Evolutionary conservation across 2,888 invertebrate species (phyloP).

Genomic region (Pantelozetes paolii): DNA sequence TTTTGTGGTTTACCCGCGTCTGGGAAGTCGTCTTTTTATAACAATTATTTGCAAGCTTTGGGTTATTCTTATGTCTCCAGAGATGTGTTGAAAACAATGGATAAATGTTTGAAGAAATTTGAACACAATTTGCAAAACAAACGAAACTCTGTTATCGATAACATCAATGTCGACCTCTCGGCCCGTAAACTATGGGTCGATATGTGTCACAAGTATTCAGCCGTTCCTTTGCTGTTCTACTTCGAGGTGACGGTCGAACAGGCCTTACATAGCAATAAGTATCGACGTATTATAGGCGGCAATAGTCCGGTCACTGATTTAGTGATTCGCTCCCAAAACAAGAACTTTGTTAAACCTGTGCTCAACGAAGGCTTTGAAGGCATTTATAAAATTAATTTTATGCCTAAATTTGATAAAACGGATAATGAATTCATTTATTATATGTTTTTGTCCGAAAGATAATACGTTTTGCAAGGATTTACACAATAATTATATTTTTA

Average conservation of each 20-base stretch:
- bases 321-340: conserved; percentile 36
- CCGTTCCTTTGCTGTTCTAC: conserved; percentile 31
- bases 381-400: conserved; percentile 39
- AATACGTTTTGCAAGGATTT: background rate
- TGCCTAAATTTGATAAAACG: conserved; percentile 23
- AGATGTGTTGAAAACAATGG: conserved; percentile 39
- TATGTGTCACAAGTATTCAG: background rate
- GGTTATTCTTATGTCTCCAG: conserved; percentile 30
- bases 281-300: conserved; percentile 23
- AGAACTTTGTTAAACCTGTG: conserved; percentile 36
- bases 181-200: conserved; percentile 32
- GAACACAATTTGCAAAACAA: background rate
- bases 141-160: conserved; percentile 40
- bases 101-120: conserved; percentile 33
- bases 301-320: conserved; percentile 37
- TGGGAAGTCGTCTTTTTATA: conserved; percentile 40
- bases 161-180: conserved; percentile 34
- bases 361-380: conserved; percentile 25
- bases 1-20: conserved; percentile 41
- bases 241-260: conserved; percentile 36
- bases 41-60: conserved; percentile 18
- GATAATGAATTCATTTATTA: conserved; percentile 36
- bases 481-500: too few relatives aligned
- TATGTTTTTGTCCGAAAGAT: conserved; percentile 42
- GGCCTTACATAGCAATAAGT: conserved; percentile 40